These are phyloP conservation scores for Eonycteris spelaea DNA, from an alignment of 2,113 vertebrate species.

Conservation along the genomic window DNA sequence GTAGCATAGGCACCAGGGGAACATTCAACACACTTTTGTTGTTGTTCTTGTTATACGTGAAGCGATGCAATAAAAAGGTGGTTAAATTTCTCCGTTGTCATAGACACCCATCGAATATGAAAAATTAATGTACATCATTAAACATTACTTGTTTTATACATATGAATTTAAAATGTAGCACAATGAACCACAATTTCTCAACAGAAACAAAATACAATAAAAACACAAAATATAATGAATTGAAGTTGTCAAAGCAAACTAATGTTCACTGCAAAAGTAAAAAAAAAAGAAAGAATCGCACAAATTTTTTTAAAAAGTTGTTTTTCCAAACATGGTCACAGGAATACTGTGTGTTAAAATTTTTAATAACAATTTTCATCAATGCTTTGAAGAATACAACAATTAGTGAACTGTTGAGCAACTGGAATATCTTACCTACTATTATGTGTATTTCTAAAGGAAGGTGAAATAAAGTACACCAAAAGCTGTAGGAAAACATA, in stretches of 20 bases:
- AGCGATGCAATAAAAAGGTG: slow-evolving; percentile 4
- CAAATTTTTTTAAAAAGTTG: not conserved
- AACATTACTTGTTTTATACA: not conserved
- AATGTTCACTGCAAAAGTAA: not conserved
- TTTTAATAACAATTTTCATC: not conserved
- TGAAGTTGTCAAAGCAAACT: not conserved
- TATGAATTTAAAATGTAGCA: slow-evolving; percentile 11
- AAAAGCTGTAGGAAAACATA: not conserved
- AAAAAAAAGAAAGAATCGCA: not conserved
- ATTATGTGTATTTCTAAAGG: not conserved
- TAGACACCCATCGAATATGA: not conserved
- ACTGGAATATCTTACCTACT: not conserved
- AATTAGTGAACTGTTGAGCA: not conserved
- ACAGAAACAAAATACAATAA: not conserved
- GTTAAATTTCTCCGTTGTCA: not conserved
- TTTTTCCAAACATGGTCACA: not conserved
- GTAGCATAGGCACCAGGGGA: not conserved
- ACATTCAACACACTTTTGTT: not conserved
- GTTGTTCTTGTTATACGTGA: not conserved
- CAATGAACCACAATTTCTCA: not conserved
- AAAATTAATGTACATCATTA: not conserved
- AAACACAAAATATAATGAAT: not conserved
- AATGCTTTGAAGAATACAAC: not conserved
- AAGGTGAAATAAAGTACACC: not conserved
- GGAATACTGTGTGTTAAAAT: not conserved